A percentile compares a stretch with the other conserved stretches of the same genome.
Conservation (phyloP, 2,888 invertebrate species). For the Pristionchus exspectatus region DNA sequence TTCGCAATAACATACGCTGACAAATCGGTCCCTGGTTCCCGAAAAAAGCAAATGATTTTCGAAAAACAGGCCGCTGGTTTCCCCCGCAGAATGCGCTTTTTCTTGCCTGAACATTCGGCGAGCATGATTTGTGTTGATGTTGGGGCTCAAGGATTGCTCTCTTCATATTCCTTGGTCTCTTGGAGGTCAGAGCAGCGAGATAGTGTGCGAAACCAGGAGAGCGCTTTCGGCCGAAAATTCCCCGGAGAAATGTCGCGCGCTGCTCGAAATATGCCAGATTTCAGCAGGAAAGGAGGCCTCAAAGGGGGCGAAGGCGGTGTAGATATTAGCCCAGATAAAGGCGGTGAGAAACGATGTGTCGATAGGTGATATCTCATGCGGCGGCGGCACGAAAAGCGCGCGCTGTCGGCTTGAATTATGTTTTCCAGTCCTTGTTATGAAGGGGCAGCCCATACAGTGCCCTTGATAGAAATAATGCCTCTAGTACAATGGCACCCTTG, state of each 20-base stretch:
- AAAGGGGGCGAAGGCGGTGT: neutral
- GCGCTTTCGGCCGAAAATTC: neutral
- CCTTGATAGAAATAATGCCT: no score
- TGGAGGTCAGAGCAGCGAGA: no score
- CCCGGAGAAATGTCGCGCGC: neutral
- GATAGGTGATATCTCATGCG: constrained; percentile 33
- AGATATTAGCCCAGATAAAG: constrained; percentile 22
- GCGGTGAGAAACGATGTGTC: neutral
- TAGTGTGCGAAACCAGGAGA: no score
- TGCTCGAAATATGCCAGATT: constrained; percentile 40
- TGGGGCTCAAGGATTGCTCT: no score
- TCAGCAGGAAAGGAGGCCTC: neutral
- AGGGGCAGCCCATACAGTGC: no score
- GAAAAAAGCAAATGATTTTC: neutral
- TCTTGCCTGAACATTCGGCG: neutral
- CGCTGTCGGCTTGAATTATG: constrained; percentile 14
- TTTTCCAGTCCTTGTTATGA: no score
- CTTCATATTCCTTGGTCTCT: no score
- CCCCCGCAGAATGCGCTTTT: no score
- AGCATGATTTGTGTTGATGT: constrained; percentile 45
- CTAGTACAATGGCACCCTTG: neutral
- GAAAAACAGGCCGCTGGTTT: neutral
- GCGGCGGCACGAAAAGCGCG: neutral
- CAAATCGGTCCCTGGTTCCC: neutral
- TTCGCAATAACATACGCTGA: no score